Conservation (phyloP, 1,140 invertebrate species). For the Asobara japonica region DNA sequence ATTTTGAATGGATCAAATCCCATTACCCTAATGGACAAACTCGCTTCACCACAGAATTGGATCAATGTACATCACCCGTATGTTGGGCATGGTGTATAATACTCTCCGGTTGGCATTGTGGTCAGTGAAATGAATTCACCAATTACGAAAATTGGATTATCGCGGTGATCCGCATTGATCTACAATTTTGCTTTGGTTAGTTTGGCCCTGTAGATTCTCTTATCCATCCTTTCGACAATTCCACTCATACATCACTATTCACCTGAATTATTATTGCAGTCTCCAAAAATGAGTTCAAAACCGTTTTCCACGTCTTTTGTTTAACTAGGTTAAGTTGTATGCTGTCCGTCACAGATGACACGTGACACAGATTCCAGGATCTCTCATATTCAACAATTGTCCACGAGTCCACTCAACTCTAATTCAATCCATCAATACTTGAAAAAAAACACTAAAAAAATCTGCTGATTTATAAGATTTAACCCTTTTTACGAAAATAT, state of each 20-base stretch:
- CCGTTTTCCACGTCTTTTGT: neutral
- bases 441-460: neutral
- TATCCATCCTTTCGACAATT: too few relatives aligned
- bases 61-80: constrained; percentile 16
- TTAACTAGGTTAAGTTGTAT: neutral
- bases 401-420: neutral
- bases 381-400: neutral
- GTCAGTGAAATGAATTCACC: constrained; percentile 5
- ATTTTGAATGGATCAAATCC: neutral
- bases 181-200: neutral
- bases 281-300: neutral
- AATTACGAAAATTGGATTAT: constrained; percentile 21
- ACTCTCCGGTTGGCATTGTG: neutral
- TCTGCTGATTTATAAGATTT: neutral
- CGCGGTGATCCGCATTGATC: neutral
- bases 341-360: neutral
- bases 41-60: constrained; percentile 19
- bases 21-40: constrained; percentile 11
- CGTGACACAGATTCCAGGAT: neutral
- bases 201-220: too few relatives aligned
- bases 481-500: neutral
- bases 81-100: neutral
- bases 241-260: neutral
- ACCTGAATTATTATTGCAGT: neutral
- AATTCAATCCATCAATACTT: too few relatives aligned